Conservation (phyloP, 2,888 invertebrate species). For the Zootermopsis nevadensis region DNA sequence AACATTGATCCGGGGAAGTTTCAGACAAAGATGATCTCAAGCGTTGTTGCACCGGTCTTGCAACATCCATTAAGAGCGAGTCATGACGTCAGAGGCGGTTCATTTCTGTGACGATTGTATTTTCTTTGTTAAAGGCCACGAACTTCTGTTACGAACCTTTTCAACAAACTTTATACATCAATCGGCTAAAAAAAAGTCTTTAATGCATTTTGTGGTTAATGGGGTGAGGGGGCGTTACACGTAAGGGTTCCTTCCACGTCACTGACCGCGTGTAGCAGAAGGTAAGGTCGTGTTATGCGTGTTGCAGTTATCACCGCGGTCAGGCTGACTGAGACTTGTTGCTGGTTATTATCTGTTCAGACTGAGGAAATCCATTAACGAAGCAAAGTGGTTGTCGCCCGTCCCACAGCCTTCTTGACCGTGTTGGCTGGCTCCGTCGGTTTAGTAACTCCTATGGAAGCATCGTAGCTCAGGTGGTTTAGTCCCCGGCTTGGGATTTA, state of each 20-base stretch:
- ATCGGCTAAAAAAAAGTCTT: background rate
- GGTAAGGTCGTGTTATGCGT: background rate
- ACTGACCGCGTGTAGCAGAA: background rate
- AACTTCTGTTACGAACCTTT: background rate
- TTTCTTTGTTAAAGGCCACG: conserved; percentile 4
- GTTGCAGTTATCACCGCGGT: background rate
- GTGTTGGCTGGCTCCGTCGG: background rate
- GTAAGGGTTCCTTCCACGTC: background rate
- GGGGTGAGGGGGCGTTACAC: background rate
- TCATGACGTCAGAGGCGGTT: background rate
- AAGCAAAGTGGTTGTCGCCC: conserved; percentile 28
- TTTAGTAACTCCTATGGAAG: no score
- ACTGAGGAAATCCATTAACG: conserved; percentile 46
- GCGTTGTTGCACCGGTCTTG: conserved; percentile 28
- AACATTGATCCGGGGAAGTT: background rate
- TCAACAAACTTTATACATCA: conserved; percentile 18
- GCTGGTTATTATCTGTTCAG: conserved; percentile 44
- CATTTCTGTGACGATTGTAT: background rate
- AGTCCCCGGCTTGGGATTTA: no score
- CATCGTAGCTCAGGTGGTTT: no score
- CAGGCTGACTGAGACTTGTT: conserved; percentile 1
- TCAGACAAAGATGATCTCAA: conserved; percentile 17
- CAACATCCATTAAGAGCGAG: conserved; percentile 33
- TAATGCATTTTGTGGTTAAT: background rate
- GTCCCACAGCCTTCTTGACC: background rate